A percentile compares a stretch with the other conserved stretches of the same genome.
These are phyloP conservation scores for Proales similis DNA, from an alignment of 1,140 invertebrate genomes.

Conservation along the genomic window DNA sequence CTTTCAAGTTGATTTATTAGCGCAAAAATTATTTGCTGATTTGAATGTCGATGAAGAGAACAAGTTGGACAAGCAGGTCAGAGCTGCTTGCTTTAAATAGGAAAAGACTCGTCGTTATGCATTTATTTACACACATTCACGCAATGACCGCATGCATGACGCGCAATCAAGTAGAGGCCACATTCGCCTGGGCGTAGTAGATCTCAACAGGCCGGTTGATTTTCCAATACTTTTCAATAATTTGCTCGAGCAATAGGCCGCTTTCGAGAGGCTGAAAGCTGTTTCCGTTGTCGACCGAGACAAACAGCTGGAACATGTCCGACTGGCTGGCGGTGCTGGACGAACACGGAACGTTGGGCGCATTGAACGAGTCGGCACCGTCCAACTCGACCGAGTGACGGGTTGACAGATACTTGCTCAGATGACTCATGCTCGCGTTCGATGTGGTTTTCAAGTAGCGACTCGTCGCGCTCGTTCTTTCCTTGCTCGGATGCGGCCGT, in stretches of 20 bases:
- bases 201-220: conserved; percentile 29
- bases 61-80: no score
- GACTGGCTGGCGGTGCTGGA: not conserved
- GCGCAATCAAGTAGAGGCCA: no score
- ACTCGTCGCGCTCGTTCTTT: conserved; percentile 2
- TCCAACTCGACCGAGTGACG: conserved; percentile 5
- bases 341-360: not conserved
- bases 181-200: conserved; percentile 10
- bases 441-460: conserved; percentile 22
- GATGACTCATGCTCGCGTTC: conserved; percentile 36
- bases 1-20: no score
- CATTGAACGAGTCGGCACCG: not conserved
- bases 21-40: no score
- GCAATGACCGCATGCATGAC: no score
- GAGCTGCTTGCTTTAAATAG: no score
- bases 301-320: conserved; percentile 22
- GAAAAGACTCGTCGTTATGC: no score
- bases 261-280: conserved; percentile 13
- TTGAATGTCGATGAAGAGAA: no score
- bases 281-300: conserved; percentile 18
- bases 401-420: conserved; percentile 30
- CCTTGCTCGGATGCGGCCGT: conserved; percentile 1
- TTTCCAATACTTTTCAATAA: conserved; percentile 37
- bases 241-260: conserved; percentile 12
- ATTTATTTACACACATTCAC: no score